phyloP scores from a whole-genome alignment of 2,888 invertebrate species.

The Pseudeuparius sepicola region DNA sequence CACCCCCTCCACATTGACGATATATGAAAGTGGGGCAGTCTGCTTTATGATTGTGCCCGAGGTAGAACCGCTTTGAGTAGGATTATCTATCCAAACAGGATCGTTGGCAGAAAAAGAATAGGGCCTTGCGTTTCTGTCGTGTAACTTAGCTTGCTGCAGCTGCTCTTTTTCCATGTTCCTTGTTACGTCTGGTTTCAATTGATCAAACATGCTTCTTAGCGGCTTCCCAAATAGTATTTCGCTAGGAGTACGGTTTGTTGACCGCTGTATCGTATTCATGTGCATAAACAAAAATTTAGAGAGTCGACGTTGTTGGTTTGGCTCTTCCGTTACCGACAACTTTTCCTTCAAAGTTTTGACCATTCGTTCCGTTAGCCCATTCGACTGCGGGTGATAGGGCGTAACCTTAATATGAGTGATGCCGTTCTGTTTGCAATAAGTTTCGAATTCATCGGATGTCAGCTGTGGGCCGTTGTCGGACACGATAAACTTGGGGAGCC shows the following conservation, averaged over 20 bases:
- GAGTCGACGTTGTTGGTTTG: constrained; percentile 3
- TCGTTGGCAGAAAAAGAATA: too few relatives aligned
- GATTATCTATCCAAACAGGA: too few relatives aligned
- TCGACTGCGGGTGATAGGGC: constrained; percentile 20
- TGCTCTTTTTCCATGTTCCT: too few relatives aligned
- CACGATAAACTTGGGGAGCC: constrained; percentile 25
- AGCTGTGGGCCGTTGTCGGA: constrained; percentile 27
- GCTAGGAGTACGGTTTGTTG: too few relatives aligned
- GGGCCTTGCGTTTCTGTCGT: too few relatives aligned
- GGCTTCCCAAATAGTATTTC: constrained; percentile 14
- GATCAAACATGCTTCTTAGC: constrained; percentile 12
- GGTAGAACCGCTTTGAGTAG: too few relatives aligned
- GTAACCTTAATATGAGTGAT: constrained; percentile 14
- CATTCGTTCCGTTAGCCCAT: constrained; percentile 18
- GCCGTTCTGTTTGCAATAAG: constrained; percentile 13
- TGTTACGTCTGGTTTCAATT: constrained; percentile 10
- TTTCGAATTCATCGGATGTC: constrained; percentile 23
- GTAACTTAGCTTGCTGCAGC: too few relatives aligned
- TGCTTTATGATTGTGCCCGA: too few relatives aligned
- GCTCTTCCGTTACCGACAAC: constrained; percentile 3
- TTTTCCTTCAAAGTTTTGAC: constrained; percentile 18
- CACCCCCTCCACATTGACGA: too few relatives aligned
- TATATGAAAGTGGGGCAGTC: too few relatives aligned
- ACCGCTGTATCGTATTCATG: too few relatives aligned
- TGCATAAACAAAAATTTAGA: too few relatives aligned